Evolutionary conservation across 2,797 vertebrate species (phyloP), one percentile per base, ranked within the genome.

Genomic region (Takifugu ocellatus): DNA sequence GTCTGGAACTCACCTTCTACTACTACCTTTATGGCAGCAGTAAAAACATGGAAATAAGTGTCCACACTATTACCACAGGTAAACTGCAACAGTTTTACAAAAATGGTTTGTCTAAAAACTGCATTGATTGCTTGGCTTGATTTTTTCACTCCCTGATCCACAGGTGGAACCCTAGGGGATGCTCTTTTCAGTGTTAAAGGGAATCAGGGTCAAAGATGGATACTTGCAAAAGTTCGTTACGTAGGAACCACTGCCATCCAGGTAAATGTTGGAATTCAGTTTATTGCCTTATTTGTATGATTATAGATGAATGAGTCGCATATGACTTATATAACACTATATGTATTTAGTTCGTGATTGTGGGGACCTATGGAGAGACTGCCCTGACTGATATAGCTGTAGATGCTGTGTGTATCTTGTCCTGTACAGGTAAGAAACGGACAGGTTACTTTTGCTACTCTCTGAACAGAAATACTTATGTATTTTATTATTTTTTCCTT

Each of bases 331-430:
- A 17, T 15, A 24, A 9, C 63, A 5, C 14, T 24, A 8, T 63
- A 3, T 74, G 21, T 17, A 14, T 86, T 85, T 52, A 94, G 93
- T 95, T 93, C 85, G 87, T 87, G 1, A 71, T 94, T 46, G 81
- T 89, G 45, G 92, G 94, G 0, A 65, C 88, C 7, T 93, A 59
- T 70, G 91, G 90, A 76, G 86, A 90, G 56, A 88, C 77, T 4
- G 1, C 44, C 0, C 0, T 84, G 69, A 92, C 92, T 5, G 92
- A 93, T 9, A 84, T 95, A 63, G 94, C 92, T 1, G 77, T 95
- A 58, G 93, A 94, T 81, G 88, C 87, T 4, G 85, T 94, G 17
- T 92, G 87, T 57, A 72, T 93, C 11, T 56, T 59, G 63, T 59
- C 68, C 46, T 95, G 93, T 72, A 68, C 56, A 67, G 90, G 92